Conservation (phyloP, 2,113 vertebrate species). For the Phrynosoma platyrhinos region DNA sequence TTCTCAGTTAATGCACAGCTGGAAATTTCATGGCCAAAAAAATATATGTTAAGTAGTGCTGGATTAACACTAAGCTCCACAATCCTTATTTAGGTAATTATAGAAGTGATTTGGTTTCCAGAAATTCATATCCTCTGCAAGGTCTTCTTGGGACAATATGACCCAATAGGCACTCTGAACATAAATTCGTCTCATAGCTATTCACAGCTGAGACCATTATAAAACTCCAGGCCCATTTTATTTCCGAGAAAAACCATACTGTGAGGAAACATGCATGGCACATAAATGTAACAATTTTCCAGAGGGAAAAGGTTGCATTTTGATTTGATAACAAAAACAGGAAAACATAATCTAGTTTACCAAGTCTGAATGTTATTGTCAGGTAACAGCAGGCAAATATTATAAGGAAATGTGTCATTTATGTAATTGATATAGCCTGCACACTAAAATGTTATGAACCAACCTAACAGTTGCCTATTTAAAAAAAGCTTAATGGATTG, state of each 20-base stretch:
- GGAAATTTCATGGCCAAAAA: neutral
- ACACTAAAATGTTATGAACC: neutral
- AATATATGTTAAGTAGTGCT: neutral
- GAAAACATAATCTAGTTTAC: neutral
- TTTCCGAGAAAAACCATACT: neutral
- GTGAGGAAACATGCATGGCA: neutral
- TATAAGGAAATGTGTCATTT: neutral
- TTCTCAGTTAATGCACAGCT: constrained; percentile 5
- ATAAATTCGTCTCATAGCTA: neutral
- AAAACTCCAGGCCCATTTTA: neutral
- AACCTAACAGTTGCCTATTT: neutral
- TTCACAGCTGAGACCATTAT: neutral
- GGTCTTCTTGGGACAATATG: neutral
- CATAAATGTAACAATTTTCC: neutral
- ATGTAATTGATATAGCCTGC: neutral
- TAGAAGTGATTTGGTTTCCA: neutral
- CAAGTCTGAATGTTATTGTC: neutral
- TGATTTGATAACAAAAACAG: neutral
- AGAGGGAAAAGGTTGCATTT: neutral
- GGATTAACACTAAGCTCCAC: neutral
- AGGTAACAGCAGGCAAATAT: neutral
- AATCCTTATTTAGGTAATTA: constrained; percentile 11
- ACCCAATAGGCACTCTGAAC: neutral
- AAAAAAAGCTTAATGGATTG: neutral
- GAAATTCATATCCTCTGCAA: neutral